Conservation (phyloP, 64 coral and sea anemone species). For the Montipora capricornis region DNA sequence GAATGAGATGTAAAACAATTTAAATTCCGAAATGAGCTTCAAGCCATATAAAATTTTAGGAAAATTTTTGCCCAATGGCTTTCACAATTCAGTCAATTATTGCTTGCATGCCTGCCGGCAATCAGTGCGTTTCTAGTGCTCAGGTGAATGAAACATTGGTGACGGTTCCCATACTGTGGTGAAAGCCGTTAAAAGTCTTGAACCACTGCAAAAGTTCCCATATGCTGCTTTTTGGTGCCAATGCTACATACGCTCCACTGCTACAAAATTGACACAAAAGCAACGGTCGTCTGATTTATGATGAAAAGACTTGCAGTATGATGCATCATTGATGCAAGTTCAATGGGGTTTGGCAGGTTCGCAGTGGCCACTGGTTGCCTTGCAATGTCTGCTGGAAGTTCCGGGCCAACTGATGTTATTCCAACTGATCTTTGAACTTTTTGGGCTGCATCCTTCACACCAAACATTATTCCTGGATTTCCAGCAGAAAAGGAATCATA, state of each 20-base stretch:
- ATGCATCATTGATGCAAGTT: not conserved
- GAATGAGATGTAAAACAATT: not conserved
- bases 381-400: not conserved
- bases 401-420: not conserved
- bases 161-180: not conserved
- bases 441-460: not conserved
- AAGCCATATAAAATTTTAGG: not conserved
- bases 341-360: not conserved
- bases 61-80: not conserved
- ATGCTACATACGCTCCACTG: not conserved
- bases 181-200: not conserved
- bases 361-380: constrained; percentile 1
- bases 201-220: not conserved
- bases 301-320: not conserved
- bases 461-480: not conserved
- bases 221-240: not conserved
- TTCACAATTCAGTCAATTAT: not conserved
- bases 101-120: no score
- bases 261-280: not conserved
- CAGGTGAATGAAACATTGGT: not conserved
- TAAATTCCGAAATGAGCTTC: not conserved
- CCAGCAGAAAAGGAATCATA: not conserved
- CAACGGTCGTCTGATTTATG: not conserved
- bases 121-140: no score
- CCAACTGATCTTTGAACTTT: not conserved